Conservation (phyloP, 2,888 invertebrate genomes). For the Ophioninae sp. region DNA sequence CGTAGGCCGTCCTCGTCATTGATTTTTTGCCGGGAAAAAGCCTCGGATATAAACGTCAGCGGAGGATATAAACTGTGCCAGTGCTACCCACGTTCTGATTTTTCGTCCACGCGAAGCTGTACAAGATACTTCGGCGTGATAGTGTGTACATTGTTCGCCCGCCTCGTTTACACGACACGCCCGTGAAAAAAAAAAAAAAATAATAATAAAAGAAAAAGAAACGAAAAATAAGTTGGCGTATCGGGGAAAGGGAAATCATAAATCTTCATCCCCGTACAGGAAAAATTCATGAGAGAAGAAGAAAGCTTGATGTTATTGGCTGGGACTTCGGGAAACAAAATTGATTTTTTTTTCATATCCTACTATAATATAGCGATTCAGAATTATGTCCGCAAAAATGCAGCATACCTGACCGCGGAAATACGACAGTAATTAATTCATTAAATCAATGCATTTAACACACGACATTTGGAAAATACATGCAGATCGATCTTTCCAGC, state of each 20-base stretch:
- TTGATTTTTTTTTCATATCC: no score
- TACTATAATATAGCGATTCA: no score
- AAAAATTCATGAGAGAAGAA: background rate
- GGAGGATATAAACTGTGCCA: constrained; percentile 40
- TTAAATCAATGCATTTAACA: no score
- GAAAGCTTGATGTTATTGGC: background rate
- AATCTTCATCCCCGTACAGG: background rate
- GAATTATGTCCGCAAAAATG: no score
- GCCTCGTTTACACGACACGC: background rate
- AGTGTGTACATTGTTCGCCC: constrained; percentile 2
- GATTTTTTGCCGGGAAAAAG: constrained; percentile 38
- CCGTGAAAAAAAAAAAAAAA: constrained; percentile 3
- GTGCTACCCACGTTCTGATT: constrained; percentile 9
- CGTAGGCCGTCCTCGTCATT: constrained; percentile 8
- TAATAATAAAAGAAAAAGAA: background rate
- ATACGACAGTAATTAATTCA: no score
- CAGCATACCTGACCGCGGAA: no score
- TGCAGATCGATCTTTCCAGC: no score
- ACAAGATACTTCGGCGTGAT: constrained; percentile 20
- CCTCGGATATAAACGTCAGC: constrained; percentile 45
- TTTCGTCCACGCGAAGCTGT: constrained; percentile 35
- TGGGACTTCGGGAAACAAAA: background rate
- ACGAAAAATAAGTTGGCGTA: background rate
- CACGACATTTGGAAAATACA: no score
- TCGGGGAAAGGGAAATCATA: background rate